Conservation (phyloP, 2,113 vertebrate species). For the Oreotrochilus melanogaster region DNA sequence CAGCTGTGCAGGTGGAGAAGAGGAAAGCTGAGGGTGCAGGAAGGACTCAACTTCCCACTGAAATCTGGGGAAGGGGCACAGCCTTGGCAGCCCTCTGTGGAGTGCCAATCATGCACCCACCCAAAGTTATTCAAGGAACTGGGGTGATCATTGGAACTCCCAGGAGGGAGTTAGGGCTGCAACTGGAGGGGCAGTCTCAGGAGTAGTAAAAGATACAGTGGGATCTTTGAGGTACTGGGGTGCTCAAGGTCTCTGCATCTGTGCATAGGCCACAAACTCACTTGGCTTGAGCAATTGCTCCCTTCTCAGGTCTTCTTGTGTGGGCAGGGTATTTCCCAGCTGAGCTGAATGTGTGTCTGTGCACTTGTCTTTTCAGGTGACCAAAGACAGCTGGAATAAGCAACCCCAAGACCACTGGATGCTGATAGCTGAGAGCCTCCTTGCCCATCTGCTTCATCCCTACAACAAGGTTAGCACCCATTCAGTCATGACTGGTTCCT, state of each 20-base stretch:
- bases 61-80: neutral
- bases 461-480: neutral
- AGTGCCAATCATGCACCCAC: accelerated
- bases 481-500: neutral
- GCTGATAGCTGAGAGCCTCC: neutral
- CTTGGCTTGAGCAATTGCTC: neutral
- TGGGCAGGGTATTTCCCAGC: neutral
- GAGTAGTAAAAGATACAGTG: neutral
- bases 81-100: neutral
- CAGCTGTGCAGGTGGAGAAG: neutral
- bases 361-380: constrained; percentile 21
- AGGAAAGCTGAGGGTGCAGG: neutral
- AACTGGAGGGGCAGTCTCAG: neutral
- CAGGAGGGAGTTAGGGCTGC: neutral
- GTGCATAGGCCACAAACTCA: accelerated
- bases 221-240: neutral
- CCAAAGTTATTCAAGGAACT: accelerated
- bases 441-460: neutral
- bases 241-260: neutral
- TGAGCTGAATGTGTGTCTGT: neutral
- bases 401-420: neutral
- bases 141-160: neutral
- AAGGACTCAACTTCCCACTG: neutral
- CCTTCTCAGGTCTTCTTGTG: accelerated
- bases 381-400: neutral